These are phyloP conservation scores for Calycopis cecrops DNA, from an alignment of 1,140 invertebrate species.

Conservation along the genomic window DNA sequence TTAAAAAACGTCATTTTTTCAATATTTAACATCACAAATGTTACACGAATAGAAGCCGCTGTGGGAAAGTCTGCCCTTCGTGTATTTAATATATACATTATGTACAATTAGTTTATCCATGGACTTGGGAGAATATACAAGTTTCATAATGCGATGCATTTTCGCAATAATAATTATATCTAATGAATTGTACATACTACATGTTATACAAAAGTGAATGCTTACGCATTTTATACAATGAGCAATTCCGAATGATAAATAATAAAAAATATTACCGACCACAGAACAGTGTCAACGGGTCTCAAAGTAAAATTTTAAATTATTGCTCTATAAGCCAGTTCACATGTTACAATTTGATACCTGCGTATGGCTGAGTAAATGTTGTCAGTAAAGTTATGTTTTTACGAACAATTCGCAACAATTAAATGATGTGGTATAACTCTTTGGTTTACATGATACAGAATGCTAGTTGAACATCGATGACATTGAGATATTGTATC, in stretches of 20 bases:
- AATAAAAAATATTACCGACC: neutral
- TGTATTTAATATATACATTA: conserved; percentile 53
- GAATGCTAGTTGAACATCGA: neutral
- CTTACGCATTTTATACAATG: conserved; percentile 5
- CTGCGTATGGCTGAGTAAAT: neutral
- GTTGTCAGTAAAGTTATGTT: too few relatives aligned
- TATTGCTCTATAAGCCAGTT: neutral
- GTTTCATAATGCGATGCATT: neutral
- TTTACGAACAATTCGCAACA: too few relatives aligned
- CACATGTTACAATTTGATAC: neutral
- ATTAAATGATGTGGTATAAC: too few relatives aligned
- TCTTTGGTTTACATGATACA: too few relatives aligned
- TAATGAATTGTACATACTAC: neutral
- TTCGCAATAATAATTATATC: neutral
- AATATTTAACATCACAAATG: conserved; percentile 52
- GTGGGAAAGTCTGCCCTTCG: conserved; percentile 38
- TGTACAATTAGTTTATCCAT: conserved; percentile 47
- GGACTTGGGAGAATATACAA: conserved; percentile 36
- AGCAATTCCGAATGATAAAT: conserved; percentile 1
- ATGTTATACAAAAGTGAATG: conserved; percentile 7
- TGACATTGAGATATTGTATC: neutral
- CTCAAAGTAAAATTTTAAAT: neutral
- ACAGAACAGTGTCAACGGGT: neutral
- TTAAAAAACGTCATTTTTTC: conserved; percentile 32
- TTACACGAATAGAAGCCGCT: conserved; percentile 44